phyloP scores from a whole-genome alignment of 2,888 invertebrate genomes.

The Rhamnusium bicolor region DNA sequence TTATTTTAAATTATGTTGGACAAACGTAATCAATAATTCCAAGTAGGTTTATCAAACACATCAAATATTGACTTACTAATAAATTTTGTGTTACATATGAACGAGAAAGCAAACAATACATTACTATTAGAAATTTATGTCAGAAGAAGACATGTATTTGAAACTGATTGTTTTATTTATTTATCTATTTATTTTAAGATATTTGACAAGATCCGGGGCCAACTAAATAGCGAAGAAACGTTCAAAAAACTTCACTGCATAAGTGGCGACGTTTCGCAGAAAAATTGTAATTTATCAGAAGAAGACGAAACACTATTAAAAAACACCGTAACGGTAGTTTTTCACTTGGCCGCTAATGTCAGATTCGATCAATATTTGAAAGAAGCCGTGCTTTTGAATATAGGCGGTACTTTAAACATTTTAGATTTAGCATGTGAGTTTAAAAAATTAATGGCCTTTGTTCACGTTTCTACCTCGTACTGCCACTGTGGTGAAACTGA shows the following conservation, averaged over 20 bases:
- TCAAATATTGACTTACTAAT: too few relatives aligned
- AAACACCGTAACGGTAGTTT: conserved; percentile 76
- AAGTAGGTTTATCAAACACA: too few relatives aligned
- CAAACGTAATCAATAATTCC: too few relatives aligned
- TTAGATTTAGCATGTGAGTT: conserved; percentile 63
- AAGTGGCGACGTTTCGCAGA: conserved; percentile 71
- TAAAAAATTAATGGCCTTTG: conserved; percentile 72
- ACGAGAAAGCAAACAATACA: too few relatives aligned
- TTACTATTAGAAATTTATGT: too few relatives aligned
- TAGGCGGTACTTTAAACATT: conserved; percentile 68
- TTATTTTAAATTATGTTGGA: too few relatives aligned
- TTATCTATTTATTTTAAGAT: too few relatives aligned
- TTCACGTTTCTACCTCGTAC: conserved; percentile 94
- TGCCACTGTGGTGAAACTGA: conserved; percentile 88
- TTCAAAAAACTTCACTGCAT: conserved; percentile 74
- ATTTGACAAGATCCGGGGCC: conserved; percentile 63
- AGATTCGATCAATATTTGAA: conserved; percentile 80
- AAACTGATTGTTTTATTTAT: too few relatives aligned
- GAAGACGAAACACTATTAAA: conserved; percentile 71
- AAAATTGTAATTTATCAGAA: conserved; percentile 69
- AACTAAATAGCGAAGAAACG: conserved; percentile 55
- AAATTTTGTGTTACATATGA: too few relatives aligned
- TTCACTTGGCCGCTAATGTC: conserved; percentile 84
- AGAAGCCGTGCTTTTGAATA: conserved; percentile 78
- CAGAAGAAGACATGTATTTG: too few relatives aligned